A percentile compares a stretch with the other conserved stretches of the same genome.
Conservation (phyloP, 2,888 invertebrate species). For the Seira musarum region DNA sequence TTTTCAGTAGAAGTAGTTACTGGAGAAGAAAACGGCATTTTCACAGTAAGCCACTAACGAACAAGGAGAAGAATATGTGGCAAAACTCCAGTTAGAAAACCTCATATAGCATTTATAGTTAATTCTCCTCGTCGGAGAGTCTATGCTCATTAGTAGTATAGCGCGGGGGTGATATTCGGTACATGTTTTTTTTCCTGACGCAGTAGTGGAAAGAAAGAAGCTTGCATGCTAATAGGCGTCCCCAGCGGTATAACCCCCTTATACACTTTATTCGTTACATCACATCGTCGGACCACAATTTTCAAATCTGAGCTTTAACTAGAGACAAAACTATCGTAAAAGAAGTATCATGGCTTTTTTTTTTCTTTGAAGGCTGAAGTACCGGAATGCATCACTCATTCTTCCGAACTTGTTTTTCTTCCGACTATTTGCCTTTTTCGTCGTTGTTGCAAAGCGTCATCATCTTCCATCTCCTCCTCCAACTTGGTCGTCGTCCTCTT, state of each 20-base stretch:
- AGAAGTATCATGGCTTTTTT: constrained; percentile 14
- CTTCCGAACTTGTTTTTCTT: constrained; percentile 35
- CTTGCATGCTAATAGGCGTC: constrained; percentile 25
- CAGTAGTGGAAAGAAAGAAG: background rate
- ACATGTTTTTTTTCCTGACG: background rate
- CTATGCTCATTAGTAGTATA: constrained; percentile 10
- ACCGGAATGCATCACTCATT: constrained; percentile 55
- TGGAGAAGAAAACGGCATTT: constrained; percentile 16
- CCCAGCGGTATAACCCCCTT: constrained; percentile 20
- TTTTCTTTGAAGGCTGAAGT: constrained; percentile 37
- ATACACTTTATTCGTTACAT: background rate
- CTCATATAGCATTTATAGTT: constrained; percentile 19
- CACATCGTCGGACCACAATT: background rate
- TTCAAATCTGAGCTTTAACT: constrained; percentile 16
- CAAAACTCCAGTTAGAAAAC: constrained; percentile 1
- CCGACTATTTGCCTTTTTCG: constrained; percentile 22
- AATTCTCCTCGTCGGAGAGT: constrained; percentile 10
- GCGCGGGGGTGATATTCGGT: background rate
- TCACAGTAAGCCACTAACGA: background rate
- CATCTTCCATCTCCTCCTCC: background rate
- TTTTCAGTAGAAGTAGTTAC: background rate
- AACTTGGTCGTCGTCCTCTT: constrained; percentile 11
- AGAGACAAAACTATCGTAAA: constrained; percentile 16
- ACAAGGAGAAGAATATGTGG: background rate
- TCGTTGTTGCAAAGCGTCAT: constrained; percentile 5